Evolutionary conservation across 2,113 vertebrate genomes (phyloP).

Genomic region (Sander lucioperca): DNA sequence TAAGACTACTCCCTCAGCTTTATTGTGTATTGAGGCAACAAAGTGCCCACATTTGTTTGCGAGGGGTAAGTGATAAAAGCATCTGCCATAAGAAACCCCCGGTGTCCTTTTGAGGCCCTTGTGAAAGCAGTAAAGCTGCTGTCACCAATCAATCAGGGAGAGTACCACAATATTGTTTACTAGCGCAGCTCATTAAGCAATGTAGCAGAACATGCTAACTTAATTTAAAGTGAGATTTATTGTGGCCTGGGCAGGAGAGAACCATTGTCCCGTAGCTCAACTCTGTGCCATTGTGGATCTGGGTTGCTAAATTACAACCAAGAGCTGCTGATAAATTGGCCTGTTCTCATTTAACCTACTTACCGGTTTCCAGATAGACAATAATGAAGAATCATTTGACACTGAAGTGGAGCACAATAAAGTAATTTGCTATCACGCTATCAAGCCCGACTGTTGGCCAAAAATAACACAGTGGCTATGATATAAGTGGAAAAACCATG

Average conservation of each 20-base stretch:
- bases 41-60: constrained; percentile 58
- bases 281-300: constrained; percentile 61
- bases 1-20: constrained; percentile 54
- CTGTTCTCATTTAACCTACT: constrained; percentile 75
- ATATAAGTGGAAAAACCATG: constrained; percentile 34
- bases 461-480: constrained; percentile 21
- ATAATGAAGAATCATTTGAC: constrained; percentile 80
- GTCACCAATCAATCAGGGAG: constrained; percentile 78
- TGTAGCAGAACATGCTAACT: constrained; percentile 82
- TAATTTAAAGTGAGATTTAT: constrained; percentile 83
- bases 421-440: constrained; percentile 62
- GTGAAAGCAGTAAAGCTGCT: constrained; percentile 69
- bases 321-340: constrained; percentile 77
- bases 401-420: constrained; percentile 55
- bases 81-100: constrained; percentile 41
- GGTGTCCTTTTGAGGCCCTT: constrained; percentile 71
- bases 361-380: constrained; percentile 75
- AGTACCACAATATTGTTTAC: constrained; percentile 77
- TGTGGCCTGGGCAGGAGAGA: constrained; percentile 59
- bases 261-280: constrained; percentile 68
- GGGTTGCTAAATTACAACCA: constrained; percentile 77
- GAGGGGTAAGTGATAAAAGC: constrained; percentile 62
- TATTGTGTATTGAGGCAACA: constrained; percentile 61
- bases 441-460: constrained; percentile 28
- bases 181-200: constrained; percentile 82